A percentile compares a stretch with the other conserved stretches of the same genome.
Evolutionary conservation across 2,888 invertebrate species (phyloP).

Genomic region (Caradrina clavipalpis): DNA sequence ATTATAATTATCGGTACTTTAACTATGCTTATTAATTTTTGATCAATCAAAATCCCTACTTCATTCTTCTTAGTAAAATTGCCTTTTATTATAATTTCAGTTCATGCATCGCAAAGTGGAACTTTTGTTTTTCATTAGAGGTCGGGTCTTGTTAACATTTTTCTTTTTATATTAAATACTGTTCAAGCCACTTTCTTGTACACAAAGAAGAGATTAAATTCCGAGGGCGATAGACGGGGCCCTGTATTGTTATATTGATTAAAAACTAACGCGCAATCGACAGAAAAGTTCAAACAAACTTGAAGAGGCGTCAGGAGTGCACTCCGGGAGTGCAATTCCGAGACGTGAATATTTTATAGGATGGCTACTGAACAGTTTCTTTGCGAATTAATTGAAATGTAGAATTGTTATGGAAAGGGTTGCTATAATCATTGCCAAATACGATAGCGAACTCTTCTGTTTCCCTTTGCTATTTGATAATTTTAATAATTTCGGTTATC

Average conservation of each 20-base stretch:
- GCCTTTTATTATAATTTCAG: no score
- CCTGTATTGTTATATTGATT: conserved; percentile 58
- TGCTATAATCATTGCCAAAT: not conserved
- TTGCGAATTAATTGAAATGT: not conserved
- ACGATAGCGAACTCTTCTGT: not conserved
- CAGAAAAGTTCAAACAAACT: conserved; percentile 2
- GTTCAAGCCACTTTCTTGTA: conserved; percentile 35
- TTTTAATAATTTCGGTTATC: no score
- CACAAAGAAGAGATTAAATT: conserved; percentile 66
- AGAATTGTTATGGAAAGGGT: not conserved
- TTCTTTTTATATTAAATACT: conserved; percentile 51
- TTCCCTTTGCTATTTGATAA: not conserved
- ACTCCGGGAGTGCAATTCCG: conserved; percentile 32
- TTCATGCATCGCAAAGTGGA: conserved; percentile 5
- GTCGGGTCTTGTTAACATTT: conserved; percentile 52
- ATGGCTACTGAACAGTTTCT: not conserved
- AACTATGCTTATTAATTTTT: no score
- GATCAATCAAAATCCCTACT: no score
- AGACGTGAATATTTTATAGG: conserved; percentile 3
- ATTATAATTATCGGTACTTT: no score
- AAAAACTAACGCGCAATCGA: conserved; percentile 47
- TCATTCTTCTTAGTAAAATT: no score
- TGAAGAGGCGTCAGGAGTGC: conserved; percentile 20
- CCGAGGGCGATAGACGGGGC: conserved; percentile 42
- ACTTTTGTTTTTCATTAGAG: conserved; percentile 10